These are phyloP conservation scores for Drosophila funebris DNA, from an alignment of 1,140 invertebrate genomes.

Conservation along the genomic window DNA sequence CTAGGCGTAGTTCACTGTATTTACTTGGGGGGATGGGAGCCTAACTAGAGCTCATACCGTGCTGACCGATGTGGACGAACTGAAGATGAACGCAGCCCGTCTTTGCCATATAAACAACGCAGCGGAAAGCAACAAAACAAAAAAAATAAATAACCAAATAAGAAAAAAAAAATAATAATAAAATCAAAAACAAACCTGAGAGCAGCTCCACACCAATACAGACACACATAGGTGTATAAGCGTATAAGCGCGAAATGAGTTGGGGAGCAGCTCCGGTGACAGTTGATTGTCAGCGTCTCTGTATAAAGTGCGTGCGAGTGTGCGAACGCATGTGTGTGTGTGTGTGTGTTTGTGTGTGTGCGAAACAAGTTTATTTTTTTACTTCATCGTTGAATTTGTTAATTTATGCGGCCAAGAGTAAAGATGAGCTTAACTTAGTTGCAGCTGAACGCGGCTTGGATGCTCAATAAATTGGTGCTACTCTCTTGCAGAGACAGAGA, in stretches of 20 bases:
- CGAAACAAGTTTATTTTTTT: slow-evolving; percentile 48
- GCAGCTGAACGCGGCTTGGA: slow-evolving; percentile 52
- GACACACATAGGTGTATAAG: not conserved
- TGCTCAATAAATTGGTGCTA: slow-evolving; percentile 61
- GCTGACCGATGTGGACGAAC: slow-evolving; percentile 83
- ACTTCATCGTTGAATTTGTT: slow-evolving; percentile 54
- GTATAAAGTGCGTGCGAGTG: slow-evolving; percentile 48
- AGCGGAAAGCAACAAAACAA: slow-evolving; percentile 45
- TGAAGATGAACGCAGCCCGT: slow-evolving; percentile 79
- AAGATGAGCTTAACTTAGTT: slow-evolving; percentile 59
- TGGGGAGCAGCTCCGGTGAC: slow-evolving; percentile 53
- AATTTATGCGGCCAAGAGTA: slow-evolving; percentile 76
- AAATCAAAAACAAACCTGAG: slow-evolving; percentile 56
- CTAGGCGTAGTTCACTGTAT: slow-evolving; percentile 40
- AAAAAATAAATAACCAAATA: slow-evolving; percentile 41
- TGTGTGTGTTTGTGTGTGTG: slow-evolving; percentile 53
- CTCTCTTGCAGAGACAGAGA: slow-evolving; percentile 4
- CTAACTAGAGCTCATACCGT: slow-evolving; percentile 83
- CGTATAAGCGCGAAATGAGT: slow-evolving; percentile 19
- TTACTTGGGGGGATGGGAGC: slow-evolving; percentile 67
- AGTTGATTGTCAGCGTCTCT: slow-evolving; percentile 42
- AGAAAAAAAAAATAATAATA: slow-evolving; percentile 35
- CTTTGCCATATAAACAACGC: slow-evolving; percentile 83
- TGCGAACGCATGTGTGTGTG: slow-evolving; percentile 43
- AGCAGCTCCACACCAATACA: slow-evolving; percentile 40